Conservation (phyloP, 2,797 vertebrate genomes). For the Tangara arthus region DNA sequence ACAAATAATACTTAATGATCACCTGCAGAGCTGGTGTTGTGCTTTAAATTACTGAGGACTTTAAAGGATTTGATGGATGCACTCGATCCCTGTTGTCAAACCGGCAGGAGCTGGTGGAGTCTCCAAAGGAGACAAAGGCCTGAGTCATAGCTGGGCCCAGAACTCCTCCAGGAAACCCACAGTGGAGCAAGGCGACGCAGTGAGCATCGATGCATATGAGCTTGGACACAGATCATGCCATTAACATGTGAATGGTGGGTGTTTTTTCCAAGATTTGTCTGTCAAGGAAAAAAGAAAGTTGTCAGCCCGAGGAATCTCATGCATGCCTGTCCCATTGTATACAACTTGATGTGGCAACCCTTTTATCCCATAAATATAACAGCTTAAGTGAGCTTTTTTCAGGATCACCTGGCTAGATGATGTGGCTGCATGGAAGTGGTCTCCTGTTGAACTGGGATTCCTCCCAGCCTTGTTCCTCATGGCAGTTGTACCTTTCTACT, state of each 20-base stretch:
- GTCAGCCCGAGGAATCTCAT: background rate
- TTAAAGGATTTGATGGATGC: background rate
- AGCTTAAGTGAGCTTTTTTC: background rate
- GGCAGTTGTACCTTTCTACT: background rate
- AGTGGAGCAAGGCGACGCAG: background rate
- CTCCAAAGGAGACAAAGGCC: background rate
- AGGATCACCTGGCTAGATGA: too few relatives aligned
- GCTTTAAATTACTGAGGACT: background rate
- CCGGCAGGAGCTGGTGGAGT: background rate
- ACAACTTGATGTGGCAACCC: fast-evolving
- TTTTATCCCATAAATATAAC: background rate
- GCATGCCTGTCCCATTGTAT: too few relatives aligned
- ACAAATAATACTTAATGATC: background rate
- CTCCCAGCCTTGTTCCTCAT: background rate
- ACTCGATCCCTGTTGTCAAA: fast-evolving
- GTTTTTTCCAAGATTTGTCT: background rate
- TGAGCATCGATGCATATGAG: fast-evolving
- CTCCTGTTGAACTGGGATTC: background rate
- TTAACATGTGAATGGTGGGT: background rate
- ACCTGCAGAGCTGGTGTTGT: background rate
- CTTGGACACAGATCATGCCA: background rate
- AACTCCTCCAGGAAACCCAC: background rate
- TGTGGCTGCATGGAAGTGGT: background rate
- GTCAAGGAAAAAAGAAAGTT: background rate
- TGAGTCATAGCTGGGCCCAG: background rate